phyloP scores from a whole-genome alignment of 2,113 vertebrate genomes.

The Beaufortia kweichowensis region DNA sequence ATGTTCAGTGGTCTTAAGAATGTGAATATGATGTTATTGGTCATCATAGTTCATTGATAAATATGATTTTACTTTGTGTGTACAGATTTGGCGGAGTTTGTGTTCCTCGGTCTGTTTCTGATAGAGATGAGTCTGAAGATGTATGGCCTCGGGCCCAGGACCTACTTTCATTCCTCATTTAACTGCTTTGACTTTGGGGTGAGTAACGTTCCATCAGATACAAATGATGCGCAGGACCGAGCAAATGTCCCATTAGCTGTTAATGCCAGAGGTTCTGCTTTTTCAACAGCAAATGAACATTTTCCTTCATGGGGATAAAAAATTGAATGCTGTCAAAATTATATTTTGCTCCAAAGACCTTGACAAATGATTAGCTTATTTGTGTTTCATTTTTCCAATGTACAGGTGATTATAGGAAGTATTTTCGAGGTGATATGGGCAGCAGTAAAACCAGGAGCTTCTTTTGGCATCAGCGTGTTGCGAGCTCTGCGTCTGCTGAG shows the following conservation, averaged over 20 bases:
- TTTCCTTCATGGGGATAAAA: neutral
- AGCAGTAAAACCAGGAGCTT: constrained; percentile 89
- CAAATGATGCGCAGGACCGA: neutral
- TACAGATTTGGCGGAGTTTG: constrained; percentile 94
- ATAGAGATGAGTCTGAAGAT: constrained; percentile 98
- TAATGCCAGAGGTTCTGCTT: neutral
- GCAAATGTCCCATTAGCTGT: neutral
- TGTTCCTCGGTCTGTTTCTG: constrained; percentile 94
- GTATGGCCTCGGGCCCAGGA: constrained; percentile 92
- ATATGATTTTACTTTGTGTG: constrained; percentile 41
- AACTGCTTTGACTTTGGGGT: constrained; percentile 99
- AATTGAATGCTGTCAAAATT: neutral
- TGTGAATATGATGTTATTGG: neutral
- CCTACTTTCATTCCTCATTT: constrained; percentile 97
- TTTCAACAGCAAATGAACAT: neutral
- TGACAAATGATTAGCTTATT: neutral
- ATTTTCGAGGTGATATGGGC: constrained; percentile 98
- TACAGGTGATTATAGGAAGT: constrained; percentile 93
- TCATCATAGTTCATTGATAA: neutral
- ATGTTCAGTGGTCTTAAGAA: neutral
- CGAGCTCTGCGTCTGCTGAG: constrained; percentile 87
- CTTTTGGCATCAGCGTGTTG: constrained; percentile 94
- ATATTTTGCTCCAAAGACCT: neutral
- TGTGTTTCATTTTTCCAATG: constrained; percentile 32
- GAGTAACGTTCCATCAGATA: constrained; percentile 58